phyloP scores from a whole-genome alignment of 2,888 invertebrate species.

The Spilosoma lubricipeda region DNA sequence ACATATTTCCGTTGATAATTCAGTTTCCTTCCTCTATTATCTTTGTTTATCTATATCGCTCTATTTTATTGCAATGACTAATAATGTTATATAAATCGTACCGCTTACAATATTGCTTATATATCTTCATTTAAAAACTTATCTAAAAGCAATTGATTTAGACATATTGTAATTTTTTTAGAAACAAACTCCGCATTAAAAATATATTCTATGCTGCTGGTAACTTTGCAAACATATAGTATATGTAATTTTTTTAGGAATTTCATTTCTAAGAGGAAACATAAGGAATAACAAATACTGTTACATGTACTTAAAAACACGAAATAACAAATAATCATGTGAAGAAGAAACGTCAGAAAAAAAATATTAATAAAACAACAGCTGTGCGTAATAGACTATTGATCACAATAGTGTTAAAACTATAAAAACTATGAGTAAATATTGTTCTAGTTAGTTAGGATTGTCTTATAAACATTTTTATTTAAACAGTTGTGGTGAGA shows the following conservation, averaged over 20 bases:
- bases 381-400: not conserved
- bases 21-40: constrained; percentile 75
- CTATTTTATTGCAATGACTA: constrained; percentile 11
- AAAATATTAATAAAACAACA: not conserved
- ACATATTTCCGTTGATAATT: constrained; percentile 74
- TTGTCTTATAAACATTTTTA: not conserved
- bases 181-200: no score
- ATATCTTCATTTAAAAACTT: not conserved
- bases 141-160: not conserved
- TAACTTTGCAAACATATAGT: no score
- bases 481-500: not conserved
- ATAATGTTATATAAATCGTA: not conserved
- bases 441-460: not conserved
- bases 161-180: no score
- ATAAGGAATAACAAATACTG: no score
- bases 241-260: no score
- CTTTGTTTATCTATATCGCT: constrained; percentile 30
- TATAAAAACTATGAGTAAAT: not conserved
- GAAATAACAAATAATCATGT: no score
- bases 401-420: not conserved
- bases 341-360: no score
- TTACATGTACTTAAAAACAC: no score
- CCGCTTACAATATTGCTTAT: not conserved
- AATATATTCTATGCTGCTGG: no score
- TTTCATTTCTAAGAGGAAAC: no score